Conservation (phyloP, 2,113 vertebrate species). For the Chauna torquata region DNA sequence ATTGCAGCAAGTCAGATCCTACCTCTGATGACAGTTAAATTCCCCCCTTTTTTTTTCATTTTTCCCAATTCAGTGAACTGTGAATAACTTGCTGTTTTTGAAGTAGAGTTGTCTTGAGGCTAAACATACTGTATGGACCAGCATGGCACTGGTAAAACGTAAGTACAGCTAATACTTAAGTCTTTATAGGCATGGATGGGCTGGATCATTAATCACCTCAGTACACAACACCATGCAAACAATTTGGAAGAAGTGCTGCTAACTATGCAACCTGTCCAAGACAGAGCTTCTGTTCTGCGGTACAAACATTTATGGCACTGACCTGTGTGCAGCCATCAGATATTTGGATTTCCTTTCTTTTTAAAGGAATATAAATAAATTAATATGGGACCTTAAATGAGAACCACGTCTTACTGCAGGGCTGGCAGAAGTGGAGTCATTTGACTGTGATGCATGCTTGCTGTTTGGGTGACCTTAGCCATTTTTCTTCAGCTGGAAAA, state of each 20-base stretch:
- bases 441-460: not conserved
- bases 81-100: not conserved
- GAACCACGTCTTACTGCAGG: not conserved
- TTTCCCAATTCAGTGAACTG: constrained; percentile 19
- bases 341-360: constrained; percentile 64
- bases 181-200: not conserved
- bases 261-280: constrained; percentile 64
- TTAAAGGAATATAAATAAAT: constrained; percentile 64
- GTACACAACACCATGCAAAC: not conserved
- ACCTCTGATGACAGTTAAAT: not conserved
- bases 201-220: constrained; percentile 2
- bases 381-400: constrained; percentile 33
- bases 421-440: not conserved
- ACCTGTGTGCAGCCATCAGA: constrained; percentile 59
- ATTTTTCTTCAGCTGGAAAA: not conserved
- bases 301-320: constrained; percentile 40
- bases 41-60: not conserved
- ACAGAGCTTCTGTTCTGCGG: constrained; percentile 51
- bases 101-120: constrained; percentile 22
- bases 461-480: not conserved
- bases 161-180: not conserved
- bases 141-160: not conserved
- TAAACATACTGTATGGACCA: not conserved
- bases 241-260: constrained; percentile 50
- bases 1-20: not conserved